Evolutionary conservation across 1,140 invertebrate genomes (phyloP), one percentile per base, ranked within the genome.

Genomic region (Aphidius gifuensis): DNA sequence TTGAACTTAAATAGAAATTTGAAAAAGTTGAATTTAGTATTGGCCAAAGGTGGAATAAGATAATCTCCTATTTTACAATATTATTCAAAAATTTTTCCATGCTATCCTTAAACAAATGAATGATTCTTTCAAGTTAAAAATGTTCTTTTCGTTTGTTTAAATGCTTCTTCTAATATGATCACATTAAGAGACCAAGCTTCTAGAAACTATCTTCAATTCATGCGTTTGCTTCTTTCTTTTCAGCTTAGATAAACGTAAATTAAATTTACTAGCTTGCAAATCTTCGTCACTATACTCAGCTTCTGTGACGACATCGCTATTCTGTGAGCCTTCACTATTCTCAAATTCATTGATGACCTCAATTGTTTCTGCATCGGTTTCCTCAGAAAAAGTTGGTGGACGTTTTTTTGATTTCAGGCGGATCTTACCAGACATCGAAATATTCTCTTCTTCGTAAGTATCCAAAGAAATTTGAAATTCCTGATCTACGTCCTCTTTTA

Each of bases 391-490:
- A 6, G 89, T 90, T 56, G 82, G 81, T 60, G 85, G 84, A 61
- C 82, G 83, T 73, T 85, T 87, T 46, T 87, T 88, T 68, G 88
- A 78, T 65, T 85, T 92, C n/a, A 92, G 65, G 80, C 89, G 90
- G 5, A 92, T 86, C 79, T 90, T 92, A 61, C 90, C 89, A 9
- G 89, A 88, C 86, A 93, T 89, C 5, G 89, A 90, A 64, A 93
- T 89, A 77, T 92, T 90, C 82, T 92, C 91, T 80, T 93, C 91
- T 51, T 90, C 90, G 75, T 92, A 92, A 1, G 88, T 89, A 78
- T 92, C 89, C 51, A 92, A 78, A 39, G 89, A 88, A 66, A 93
- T 92, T 74, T 89, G 92, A 73, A 92, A 92, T 79, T 92, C 90
- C 80, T 92, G 90, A 74, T 92, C 90, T 6, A 92, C 88, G 71